Evolutionary conservation across 30 jellyfish, hydroid and myxozoan species (phyloP), one percentile per base, ranked within the genome.

Genomic region (Pelagia noctiluca): DNA sequence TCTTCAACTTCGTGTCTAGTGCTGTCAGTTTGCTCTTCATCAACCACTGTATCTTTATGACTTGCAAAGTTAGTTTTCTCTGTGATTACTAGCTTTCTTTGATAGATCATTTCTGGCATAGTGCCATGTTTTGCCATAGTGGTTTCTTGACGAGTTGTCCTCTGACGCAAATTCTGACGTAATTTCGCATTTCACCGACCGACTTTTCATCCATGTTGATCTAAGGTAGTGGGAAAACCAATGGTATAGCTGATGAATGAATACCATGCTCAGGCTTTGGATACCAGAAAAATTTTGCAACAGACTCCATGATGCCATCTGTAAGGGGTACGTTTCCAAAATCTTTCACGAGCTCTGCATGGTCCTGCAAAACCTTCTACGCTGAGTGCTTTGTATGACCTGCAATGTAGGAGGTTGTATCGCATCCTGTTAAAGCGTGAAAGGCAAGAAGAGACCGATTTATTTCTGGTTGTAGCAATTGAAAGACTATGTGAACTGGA

Each of bases 41-140:
- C 83, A 71, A 35, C 83, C 67, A 71, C 83, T 35, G 83, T 26
- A 71, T 37, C 83, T 71, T 71, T 71, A 37, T 71, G 83, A 38
- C 63, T 35, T 71, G 69, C 83, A 46, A 35, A 46, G 68, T 38
- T 37, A 52, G 68, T 52, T 52, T 52, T 52, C 26, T 52, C 26
- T 52, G 68, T 52, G 68, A 52, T 71, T 19, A 71, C 67, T 48
- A 71, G 83, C 69, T 71, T 71, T 71, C 83, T 71, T 38, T 71
- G 67, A 71, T 71, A 71, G 67, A 71, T 37, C 83, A 71, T 71
- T 71, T 71, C 83, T 71, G 83, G 83, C 68, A 71, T 71, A 48
- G 83, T 71, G 83, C 83, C 83, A 19, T 52, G 68, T 52, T 52
- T 52, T 52, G 68, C 68, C 68, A 52, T 52, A 4, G 68, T 52